phyloP scores from a whole-genome alignment of 2,797 vertebrate genomes.

The Crocodylus rhombifer region DNA sequence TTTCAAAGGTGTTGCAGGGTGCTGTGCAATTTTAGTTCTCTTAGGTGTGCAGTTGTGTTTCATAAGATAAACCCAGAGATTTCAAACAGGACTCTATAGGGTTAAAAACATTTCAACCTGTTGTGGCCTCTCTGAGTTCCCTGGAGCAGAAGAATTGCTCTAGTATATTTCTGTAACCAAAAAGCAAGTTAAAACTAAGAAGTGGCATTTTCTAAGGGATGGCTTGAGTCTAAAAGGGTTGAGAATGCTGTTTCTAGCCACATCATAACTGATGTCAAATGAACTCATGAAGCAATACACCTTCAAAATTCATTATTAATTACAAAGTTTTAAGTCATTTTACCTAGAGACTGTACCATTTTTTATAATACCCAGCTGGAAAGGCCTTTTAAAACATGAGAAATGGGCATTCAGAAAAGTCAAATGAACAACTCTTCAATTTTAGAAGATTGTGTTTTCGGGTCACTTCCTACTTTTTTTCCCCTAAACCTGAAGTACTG shows the following conservation, averaged over 20 bases:
- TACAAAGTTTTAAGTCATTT: not conserved
- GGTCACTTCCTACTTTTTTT: not conserved
- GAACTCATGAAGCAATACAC: not conserved
- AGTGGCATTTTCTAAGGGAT: no score
- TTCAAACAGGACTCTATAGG: no score
- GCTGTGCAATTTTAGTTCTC: no score
- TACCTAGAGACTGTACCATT: not conserved
- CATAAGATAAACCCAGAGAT: no score
- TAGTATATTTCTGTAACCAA: no score
- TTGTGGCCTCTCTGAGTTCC: no score
- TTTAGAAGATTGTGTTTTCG: conserved; percentile 35
- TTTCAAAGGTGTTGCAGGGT: no score
- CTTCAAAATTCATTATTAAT: conserved; percentile 10
- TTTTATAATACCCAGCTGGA: not conserved
- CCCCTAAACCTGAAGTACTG: conserved; percentile 21
- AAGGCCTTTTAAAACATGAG: conserved; percentile 2
- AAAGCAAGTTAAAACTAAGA: no score
- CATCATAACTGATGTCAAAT: not conserved
- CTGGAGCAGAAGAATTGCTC: no score
- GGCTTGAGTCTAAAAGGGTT: no score
- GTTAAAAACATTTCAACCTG: no score
- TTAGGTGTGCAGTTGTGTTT: no score
- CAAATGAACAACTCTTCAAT: not conserved
- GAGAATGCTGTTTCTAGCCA: not conserved
- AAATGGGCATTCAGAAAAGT: conserved; percentile 4